phyloP scores from a whole-genome alignment of 2,113 vertebrate genomes.

The Psettodes erumei region DNA sequence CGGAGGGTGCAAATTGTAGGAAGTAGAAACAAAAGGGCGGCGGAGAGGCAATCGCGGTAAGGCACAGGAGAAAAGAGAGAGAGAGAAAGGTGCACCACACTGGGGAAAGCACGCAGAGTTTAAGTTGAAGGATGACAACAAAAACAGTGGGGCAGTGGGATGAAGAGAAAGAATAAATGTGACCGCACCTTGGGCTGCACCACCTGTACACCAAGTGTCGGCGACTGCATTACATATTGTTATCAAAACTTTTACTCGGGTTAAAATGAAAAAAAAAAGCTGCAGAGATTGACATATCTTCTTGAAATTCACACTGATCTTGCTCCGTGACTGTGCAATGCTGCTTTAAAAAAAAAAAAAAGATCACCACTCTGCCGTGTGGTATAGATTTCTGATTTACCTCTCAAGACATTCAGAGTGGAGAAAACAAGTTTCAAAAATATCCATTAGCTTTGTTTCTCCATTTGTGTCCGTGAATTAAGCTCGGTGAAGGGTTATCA shows the following conservation, averaged over 20 bases:
- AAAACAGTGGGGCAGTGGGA: slow-evolving; percentile 42
- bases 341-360: too few species aligned
- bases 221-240: not conserved
- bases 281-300: not conserved
- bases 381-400: not conserved
- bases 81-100: slow-evolving; percentile 16
- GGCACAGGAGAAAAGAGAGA: slow-evolving; percentile 10
- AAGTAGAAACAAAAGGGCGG: slow-evolving; percentile 2
- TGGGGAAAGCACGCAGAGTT: slow-evolving; percentile 38
- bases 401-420: not conserved
- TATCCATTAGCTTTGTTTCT: not conserved
- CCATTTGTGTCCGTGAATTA: not conserved
- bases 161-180: slow-evolving; percentile 36
- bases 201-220: not conserved
- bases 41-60: slow-evolving; percentile 22
- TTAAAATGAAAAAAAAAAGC: too few species aligned
- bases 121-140: slow-evolving; percentile 48
- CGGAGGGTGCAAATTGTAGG: slow-evolving; percentile 14
- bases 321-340: too few species aligned
- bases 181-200: not conserved
- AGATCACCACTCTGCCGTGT: not conserved
- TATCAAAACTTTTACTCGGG: too few species aligned
- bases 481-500: not conserved
- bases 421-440: not conserved
- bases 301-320: too few species aligned